These are phyloP conservation scores for Aleiodes testaceus DNA, from an alignment of 2,888 invertebrate species.

Conservation along the genomic window DNA sequence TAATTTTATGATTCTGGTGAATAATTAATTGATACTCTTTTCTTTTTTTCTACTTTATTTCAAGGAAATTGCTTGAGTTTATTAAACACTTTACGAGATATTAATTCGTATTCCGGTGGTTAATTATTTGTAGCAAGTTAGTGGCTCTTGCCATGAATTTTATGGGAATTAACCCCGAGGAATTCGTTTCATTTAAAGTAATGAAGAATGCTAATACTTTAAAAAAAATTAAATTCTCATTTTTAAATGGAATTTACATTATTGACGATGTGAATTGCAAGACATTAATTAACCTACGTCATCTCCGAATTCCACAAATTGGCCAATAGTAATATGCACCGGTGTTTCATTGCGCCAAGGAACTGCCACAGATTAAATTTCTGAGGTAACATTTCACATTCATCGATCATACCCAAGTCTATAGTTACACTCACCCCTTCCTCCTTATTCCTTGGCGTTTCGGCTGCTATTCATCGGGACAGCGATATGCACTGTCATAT, in stretches of 20 bases:
- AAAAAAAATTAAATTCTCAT: too few relatives aligned
- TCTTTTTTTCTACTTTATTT: too few relatives aligned
- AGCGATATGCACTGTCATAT: conserved; percentile 45
- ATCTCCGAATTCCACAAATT: conserved; percentile 2
- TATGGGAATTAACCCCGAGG: too few relatives aligned
- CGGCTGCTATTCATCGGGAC: conserved; percentile 42
- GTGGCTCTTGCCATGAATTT: too few relatives aligned
- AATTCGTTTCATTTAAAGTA: too few relatives aligned
- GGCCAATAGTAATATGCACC: conserved; percentile 27
- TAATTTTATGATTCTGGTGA: not conserved
- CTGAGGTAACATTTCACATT: conserved; percentile 50
- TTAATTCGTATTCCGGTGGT: too few relatives aligned
- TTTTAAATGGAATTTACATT: too few relatives aligned
- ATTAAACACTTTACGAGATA: too few relatives aligned
- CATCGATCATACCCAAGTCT: conserved; percentile 57
- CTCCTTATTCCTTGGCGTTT: conserved; percentile 44
- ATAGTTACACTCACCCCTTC: not conserved
- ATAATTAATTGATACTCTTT: not conserved
- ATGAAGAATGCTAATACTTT: too few relatives aligned
- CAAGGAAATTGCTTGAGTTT: too few relatives aligned
- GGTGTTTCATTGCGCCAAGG: conserved; percentile 25
- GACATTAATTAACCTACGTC: conserved; percentile 21
- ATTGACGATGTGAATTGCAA: not conserved
- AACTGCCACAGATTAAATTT: conserved; percentile 30
- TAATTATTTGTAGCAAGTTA: too few relatives aligned